Evolutionary conservation across 2,888 invertebrate genomes (phyloP), one percentile per base, ranked within the genome.

Genomic region (Petrophora chlorosata): DNA sequence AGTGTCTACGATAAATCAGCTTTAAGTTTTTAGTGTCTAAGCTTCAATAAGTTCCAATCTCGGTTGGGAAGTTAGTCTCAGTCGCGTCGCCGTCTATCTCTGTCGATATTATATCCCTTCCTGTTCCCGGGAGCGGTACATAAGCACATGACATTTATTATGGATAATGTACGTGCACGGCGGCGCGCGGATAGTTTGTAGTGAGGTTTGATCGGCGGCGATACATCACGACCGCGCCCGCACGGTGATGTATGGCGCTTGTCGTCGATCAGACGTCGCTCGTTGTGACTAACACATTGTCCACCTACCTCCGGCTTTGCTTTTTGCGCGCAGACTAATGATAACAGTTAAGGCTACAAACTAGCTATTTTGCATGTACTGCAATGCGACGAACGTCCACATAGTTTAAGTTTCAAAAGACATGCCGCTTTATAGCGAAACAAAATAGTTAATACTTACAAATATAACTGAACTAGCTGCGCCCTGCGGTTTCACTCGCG

Each of bases 201-300:
- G 74, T 67, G 65, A 67, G 70, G 67, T 74, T 72, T 73, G 77
- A 81, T 80, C 68, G 72, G 61, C 53, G 65, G 72, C 64, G 62
- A 79, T 82, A 77, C 71, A 77, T 81, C 81, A 82, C 76, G 69
- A 59, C 61, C 64, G 70, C 71, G 63, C 61, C n/a, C 69, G 70
- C 70, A 67, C 65, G 56, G 67, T 80, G 80, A 84, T 83, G 78
- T 79, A 82, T 76, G 76, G 72, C 62, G 66, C 66, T 65, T 73
- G 74, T 76, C 66, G 72, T 67, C 73, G 72, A 80, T 79, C 74
- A 68, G 66, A 63, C 70, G 70, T 67, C 64, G 63, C 64, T 52
- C 44, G 56, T 45, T 62, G 63, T 59, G 65, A 68, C 70, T 58
- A 70, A 65, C 64, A 65, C 59, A 63, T 65, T 62, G 65, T 61